These are phyloP conservation scores for Dinoponera quadriceps DNA, from an alignment of 1,140 invertebrate genomes.

Conservation along the genomic window DNA sequence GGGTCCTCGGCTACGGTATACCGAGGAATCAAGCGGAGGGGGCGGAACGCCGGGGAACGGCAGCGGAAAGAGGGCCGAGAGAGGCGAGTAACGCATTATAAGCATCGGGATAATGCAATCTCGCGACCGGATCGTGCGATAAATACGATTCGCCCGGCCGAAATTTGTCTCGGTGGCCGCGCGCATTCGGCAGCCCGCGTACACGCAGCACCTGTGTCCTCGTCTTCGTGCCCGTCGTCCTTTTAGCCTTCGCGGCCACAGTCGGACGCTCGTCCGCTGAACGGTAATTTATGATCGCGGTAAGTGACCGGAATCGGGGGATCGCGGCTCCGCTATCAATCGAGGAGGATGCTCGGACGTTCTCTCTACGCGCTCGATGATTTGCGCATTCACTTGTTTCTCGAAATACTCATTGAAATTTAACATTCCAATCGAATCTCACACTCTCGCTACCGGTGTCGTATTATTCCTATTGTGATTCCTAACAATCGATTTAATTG, in stretches of 20 bases:
- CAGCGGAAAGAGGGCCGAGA: not conserved
- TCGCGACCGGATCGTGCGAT: slow-evolving; percentile 75
- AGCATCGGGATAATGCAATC: slow-evolving; percentile 79
- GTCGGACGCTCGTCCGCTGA: not conserved
- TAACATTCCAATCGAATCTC: too few relatives aligned
- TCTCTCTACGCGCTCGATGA: too few relatives aligned
- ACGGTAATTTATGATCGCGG: slow-evolving; percentile 40
- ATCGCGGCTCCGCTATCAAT: not conserved
- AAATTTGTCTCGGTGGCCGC: slow-evolving; percentile 75
- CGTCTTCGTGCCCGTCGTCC: not conserved
- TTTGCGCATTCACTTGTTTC: too few relatives aligned
- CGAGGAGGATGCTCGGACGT: too few relatives aligned
- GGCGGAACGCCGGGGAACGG: too few relatives aligned
- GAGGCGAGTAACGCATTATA: slow-evolving; percentile 69
- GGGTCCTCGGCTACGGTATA: slow-evolving; percentile 31
- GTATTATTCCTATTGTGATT: too few relatives aligned
- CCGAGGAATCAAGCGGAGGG: not conserved
- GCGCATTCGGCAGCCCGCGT: slow-evolving; percentile 30
- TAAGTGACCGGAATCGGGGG: slow-evolving; percentile 34
- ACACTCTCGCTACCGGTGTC: too few relatives aligned
- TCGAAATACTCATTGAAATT: too few relatives aligned
- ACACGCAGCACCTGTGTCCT: slow-evolving; percentile 64
- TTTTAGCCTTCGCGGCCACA: not conserved
- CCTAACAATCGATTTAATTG: too few relatives aligned
- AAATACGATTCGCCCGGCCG: slow-evolving; percentile 75